Evolutionary conservation across 2,888 invertebrate genomes (phyloP), one percentile per base, ranked within the genome.

Genomic region (Arge pagana): DNA sequence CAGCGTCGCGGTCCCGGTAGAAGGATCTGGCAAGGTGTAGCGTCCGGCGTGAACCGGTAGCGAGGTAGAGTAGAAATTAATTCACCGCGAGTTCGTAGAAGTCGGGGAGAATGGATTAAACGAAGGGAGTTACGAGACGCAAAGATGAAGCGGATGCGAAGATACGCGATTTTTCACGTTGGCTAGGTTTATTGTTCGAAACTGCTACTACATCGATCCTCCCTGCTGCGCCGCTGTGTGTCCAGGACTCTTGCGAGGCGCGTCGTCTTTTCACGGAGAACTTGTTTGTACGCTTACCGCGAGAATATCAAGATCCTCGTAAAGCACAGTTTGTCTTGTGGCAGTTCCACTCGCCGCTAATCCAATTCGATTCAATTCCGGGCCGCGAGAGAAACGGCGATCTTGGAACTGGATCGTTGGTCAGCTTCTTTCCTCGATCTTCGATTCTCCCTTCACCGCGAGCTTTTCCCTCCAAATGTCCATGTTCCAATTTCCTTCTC

Each of bases 171-270:
- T 26, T 37, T 39, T 40, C 33, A 50, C 50, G 31, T 41, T 23
- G 30, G 15, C 41, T 41, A 50, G 50, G 30, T 50, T 50, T 40
- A 50, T 50, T 50, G 40, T 50, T 40, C 23, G 40, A 30, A 40
- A 50, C 39, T 40, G 39, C 40, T 50, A 50, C 50, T 50, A 50
- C 40, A 50, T 50, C 50, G 39, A 50, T 40, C 40, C 39, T 15
- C 31, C 16, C 21, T 11, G 23, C 50, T 6, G 31, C 40, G 40
- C 33, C 33, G 19, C n/a, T 45, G 45, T 45, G 45, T 23, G 31
- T 33, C 31, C 10, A 33, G 26, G 28, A 16, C 45, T 8, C 11
- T 11, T n/a, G 13, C 13, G 8, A 4, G 11, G 11, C 13, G 7
- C 13, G 33, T 33, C 33, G 23, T 45, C 13, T 45, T n/a, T n/a